phyloP scores from a whole-genome alignment of 2,797 vertebrate species.

The Pogonophryne albipinna region DNA sequence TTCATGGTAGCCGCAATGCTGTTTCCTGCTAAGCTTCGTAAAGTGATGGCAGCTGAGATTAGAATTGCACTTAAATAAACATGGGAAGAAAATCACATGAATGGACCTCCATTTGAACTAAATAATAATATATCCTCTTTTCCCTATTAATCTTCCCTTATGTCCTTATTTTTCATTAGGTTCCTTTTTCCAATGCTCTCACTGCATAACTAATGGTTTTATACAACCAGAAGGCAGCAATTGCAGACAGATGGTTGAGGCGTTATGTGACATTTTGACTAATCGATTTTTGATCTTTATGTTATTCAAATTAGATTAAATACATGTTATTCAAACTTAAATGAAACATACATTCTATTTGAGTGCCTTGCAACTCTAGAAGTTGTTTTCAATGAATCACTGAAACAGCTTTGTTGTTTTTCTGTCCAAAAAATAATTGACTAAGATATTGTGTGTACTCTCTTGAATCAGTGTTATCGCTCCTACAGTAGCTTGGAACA shows the following conservation, averaged over 20 bases:
- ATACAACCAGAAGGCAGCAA: conserved; percentile 31
- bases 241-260: conserved; percentile 25
- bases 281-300: conserved; percentile 31
- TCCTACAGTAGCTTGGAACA: neutral
- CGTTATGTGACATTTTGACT: conserved; percentile 14
- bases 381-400: neutral
- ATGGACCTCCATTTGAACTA: neutral
- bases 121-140: neutral
- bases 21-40: conserved; percentile 14
- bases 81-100: neutral
- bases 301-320: conserved; percentile 11
- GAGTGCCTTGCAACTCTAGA: neutral
- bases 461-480: neutral
- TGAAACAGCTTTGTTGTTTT: neutral
- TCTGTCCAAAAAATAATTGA: too few relatives aligned
- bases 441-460: neutral
- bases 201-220: conserved; percentile 5
- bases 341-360: conserved; percentile 5
- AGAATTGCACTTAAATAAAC: conserved; percentile 7
- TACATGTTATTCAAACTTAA: conserved; percentile 6
- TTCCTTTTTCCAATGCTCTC: neutral
- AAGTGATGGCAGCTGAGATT: neutral
- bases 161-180: neutral
- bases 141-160: neutral
- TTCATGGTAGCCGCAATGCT: conserved; percentile 16